These are phyloP conservation scores for Asteroscopus sphinx DNA, from an alignment of 2,888 invertebrate species.

Conservation along the genomic window DNA sequence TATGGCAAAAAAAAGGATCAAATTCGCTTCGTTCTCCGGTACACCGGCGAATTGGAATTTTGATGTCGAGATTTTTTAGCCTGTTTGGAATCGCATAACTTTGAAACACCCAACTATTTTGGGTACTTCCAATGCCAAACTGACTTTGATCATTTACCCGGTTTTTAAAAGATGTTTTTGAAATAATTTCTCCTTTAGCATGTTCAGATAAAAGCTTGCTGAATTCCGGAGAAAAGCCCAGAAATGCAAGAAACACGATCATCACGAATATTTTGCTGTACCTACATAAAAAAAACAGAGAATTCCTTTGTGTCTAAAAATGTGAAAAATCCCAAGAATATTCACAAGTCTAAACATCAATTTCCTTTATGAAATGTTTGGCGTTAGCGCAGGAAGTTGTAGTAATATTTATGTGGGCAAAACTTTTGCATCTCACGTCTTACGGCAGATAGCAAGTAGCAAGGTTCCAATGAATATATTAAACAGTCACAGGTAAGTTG, in stretches of 20 bases:
- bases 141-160: no score
- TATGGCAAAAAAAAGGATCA: slow-evolving; percentile 17
- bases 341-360: slow-evolving; percentile 39
- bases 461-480: slow-evolving; percentile 84
- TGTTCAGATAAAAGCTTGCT: slow-evolving; percentile 3
- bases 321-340: slow-evolving; percentile 30
- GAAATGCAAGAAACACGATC: slow-evolving; percentile 14
- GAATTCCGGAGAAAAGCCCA: slow-evolving; percentile 7
- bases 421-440: slow-evolving; percentile 72
- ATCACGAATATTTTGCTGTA: slow-evolving; percentile 11
- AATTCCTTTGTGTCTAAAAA: slow-evolving; percentile 20
- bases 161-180: neutral
- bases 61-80: no score
- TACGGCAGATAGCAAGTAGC: slow-evolving; percentile 68
- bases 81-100: no score
- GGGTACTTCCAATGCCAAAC: no score
- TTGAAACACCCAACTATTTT: no score
- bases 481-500: slow-evolving; percentile 69
- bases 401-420: slow-evolving; percentile 60
- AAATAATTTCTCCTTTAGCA: slow-evolving; percentile 7
- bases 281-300: slow-evolving; percentile 6
- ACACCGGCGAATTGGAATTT: slow-evolving; percentile 3
- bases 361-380: slow-evolving; percentile 48
- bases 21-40: neutral
- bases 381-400: slow-evolving; percentile 37